Evolutionary conservation across 1,140 invertebrate genomes (phyloP), one percentile per base, ranked within the genome.

Genomic region (Aphidius ervi): DNA sequence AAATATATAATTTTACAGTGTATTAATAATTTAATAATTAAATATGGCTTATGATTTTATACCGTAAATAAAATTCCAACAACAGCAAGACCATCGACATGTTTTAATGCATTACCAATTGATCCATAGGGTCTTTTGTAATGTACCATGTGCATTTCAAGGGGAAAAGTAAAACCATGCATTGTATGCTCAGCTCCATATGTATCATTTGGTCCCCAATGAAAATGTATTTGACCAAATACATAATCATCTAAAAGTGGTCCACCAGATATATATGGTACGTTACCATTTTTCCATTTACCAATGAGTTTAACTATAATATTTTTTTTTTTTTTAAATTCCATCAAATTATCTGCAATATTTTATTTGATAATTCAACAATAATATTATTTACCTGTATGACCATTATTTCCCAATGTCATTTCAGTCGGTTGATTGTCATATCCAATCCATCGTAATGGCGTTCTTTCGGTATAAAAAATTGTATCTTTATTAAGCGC

Each of bases 141-240:
- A 48, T 72, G 68, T 5, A 77, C 68, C 4, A 77, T 67, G 58
- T 77, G 75, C 65, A 77, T 67, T 64, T 77, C 75, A 59, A 70
- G 62, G 7, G 74, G 65, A 63, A 69, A 76, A 63, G 58, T 68
- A 46, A 62, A 40, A 55, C 84, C 83, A 63, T 92, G 88, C 31
- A 95, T 87, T 48, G 83, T 83, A 77, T 94, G 93, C 77, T 96
- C 93, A 10, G 90, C 93, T 42, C 93, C 93, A 41, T 85, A 81
- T 10, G 39, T n/a, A 40, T 54, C 10, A 59, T 89, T 86, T 23
- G 84, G 81, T 2, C 92, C 92, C 86, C 86, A 88, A 69, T 87
- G 86, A 63, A 87, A 87, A 74, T 94, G 92, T 65, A 93, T 78
- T 68, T 94, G 91, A 10, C 81, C 81, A 65, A 94, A 90, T 47